Evolutionary conservation across 2,113 vertebrate species (phyloP).

Genomic region (Psephotus haematonotus): DNA sequence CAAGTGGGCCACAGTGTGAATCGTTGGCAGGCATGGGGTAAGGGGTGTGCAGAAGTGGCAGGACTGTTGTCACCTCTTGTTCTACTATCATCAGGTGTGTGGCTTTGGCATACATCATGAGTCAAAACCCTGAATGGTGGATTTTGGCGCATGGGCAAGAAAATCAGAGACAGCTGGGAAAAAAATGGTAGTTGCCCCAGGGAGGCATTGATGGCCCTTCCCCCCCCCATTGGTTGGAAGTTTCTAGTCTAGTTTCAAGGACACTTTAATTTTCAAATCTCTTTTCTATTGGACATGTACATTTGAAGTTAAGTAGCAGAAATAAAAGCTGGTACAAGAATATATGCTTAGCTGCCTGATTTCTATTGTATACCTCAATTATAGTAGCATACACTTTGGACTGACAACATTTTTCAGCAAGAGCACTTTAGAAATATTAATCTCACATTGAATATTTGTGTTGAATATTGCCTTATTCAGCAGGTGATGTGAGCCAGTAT

Average conservation of each 20-base stretch:
- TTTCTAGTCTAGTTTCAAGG: constrained; percentile 12
- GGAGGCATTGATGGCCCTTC: neutral
- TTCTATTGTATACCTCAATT: neutral
- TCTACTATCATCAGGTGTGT: neutral
- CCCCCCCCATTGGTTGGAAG: neutral
- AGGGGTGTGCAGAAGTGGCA: neutral
- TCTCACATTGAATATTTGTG: neutral
- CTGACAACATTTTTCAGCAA: constrained; percentile 14
- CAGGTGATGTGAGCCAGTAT: neutral
- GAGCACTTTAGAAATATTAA: neutral
- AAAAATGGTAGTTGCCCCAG: neutral
- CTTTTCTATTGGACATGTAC: neutral
- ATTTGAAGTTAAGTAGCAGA: neutral
- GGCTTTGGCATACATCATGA: accelerated
- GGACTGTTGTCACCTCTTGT: neutral
- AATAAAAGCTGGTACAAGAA: neutral
- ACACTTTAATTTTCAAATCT: neutral
- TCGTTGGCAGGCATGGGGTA: neutral
- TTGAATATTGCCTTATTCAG: constrained; percentile 18
- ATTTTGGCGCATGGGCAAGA: neutral
- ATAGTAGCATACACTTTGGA: neutral
- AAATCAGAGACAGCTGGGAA: neutral
- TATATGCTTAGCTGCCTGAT: neutral
- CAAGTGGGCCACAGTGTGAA: accelerated
- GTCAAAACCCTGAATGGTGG: neutral